Evolutionary conservation across 2,888 invertebrate genomes (phyloP).

Genomic region (Drosophila neonasuta): DNA sequence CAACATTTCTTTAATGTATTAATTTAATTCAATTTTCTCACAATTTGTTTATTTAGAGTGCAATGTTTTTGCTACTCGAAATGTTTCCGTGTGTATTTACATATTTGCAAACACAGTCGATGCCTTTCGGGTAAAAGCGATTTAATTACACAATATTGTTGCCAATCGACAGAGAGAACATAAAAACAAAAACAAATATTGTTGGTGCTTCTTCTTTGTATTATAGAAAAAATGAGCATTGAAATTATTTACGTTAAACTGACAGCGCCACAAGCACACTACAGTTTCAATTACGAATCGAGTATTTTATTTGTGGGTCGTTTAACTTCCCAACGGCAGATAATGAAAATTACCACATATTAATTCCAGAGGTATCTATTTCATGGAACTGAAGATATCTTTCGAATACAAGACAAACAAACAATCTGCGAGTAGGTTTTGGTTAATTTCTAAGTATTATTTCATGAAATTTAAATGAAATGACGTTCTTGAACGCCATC

Average conservation of each 20-base stretch:
- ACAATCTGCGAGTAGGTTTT: neutral
- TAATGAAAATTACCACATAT: conserved; percentile 2
- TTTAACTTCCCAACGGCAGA: neutral
- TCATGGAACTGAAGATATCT: neutral
- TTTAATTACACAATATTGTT: neutral
- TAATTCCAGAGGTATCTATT: neutral
- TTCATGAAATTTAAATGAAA: neutral
- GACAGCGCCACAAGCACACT: conserved; percentile 6
- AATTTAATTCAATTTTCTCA: no score
- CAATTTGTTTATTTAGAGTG: neutral
- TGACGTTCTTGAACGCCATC: no score
- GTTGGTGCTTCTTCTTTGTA: neutral
- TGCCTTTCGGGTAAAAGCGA: neutral
- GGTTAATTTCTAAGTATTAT: neutral
- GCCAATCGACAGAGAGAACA: neutral
- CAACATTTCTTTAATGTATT: no score
- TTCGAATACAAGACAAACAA: neutral
- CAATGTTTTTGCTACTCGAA: neutral
- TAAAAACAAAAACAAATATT: neutral
- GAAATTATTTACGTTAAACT: conserved; percentile 4
- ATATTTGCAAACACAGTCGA: neutral
- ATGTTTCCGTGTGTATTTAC: neutral
- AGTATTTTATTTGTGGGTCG: neutral
- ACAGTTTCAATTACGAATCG: neutral
- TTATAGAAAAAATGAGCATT: conserved; percentile 5